These are phyloP conservation scores for Rotaria sp. DNA, from an alignment of 2,888 invertebrate species.

Conservation along the genomic window DNA sequence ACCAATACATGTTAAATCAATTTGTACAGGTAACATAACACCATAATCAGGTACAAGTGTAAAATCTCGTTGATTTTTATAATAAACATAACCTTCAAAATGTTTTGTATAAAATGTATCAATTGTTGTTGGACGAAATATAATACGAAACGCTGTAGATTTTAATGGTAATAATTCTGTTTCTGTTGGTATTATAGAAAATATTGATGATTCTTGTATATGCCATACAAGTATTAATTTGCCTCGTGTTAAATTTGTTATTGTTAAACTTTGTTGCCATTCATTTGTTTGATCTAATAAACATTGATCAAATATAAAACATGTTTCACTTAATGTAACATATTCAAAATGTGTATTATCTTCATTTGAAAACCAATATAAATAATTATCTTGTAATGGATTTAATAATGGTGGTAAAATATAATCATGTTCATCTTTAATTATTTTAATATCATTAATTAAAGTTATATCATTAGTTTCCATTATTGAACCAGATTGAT, in stretches of 20 bases:
- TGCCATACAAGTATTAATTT: conserved; percentile 40
- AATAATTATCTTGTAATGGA: background rate
- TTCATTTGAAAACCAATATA: background rate
- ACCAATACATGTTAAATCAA: conserved; percentile 20
- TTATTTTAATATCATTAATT: background rate
- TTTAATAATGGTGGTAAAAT: background rate
- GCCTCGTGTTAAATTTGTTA: conserved; percentile 42
- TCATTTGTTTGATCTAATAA: background rate
- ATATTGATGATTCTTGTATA: conserved; percentile 5
- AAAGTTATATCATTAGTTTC: background rate
- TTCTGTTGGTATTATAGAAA: conserved; percentile 45
- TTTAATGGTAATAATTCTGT: conserved; percentile 52
- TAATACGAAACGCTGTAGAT: conserved; percentile 50
- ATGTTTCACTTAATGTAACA: conserved; percentile 24
- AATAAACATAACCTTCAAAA: conserved; percentile 52
- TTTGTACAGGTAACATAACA: background rate
- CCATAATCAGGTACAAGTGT: conserved; percentile 45
- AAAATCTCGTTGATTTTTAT: conserved; percentile 53
- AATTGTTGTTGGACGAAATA: conserved; percentile 49
- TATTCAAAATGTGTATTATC: background rate
- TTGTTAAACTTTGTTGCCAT: conserved; percentile 37
- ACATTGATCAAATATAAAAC: background rate
- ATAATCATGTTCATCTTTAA: background rate
- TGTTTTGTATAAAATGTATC: conserved; percentile 52
- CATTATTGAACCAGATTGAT: conserved; percentile 47